Base-by-base conservation (phyloP, 2,888 invertebrate species). In the Tachina fera region DNA sequence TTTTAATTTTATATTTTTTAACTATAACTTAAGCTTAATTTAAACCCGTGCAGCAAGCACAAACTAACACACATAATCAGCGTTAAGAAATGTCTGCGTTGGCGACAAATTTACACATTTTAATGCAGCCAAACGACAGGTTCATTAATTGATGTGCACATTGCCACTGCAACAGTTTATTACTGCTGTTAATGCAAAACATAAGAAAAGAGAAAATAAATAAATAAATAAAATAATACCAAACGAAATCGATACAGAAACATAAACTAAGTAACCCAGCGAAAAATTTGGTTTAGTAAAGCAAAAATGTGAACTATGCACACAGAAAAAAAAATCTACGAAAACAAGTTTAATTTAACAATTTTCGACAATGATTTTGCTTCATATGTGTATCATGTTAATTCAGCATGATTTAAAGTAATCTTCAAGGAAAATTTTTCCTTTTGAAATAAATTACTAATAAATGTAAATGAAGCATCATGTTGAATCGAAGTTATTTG, bases 61-160 rank as follows among this genome's bases (percentile, higher is more conserved):
- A 76, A 22, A 67, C 72, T 14, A 22, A 41, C 22, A 56, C 47
- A 19, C 19, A 71, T 75, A 76, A 83, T 86, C 78, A 76, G 83
- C 84, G 81, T 78, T 81, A 84, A 84, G 68, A 81, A 86, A 84
- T 87, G 82, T 85, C 85, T 83, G 85, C 86, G 87, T 87, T 90
- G 91, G 90, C 90, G 90, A 91, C 89, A 91, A 91, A 91, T 91
- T 91, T 90, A 89, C 91, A 91, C 91, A 61, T 79, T 77, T 84
- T 83, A 78, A 80, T 70, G 85, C 68, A 77, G 87, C 77, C 85
- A 86, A 87, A 87, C 89, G 91, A 91, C 91, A 91, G 91, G 89
- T 91, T 90, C 91, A 90, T 91, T 91, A 91, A 91, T 91, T 91
- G 90, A 91, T 90, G 90, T 90, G 88, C 90, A 90, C 91, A 89